Evolutionary conservation across 2,888 invertebrate genomes (phyloP), one percentile per base, ranked within the genome.

Genomic region (Campopleginae sp.): DNA sequence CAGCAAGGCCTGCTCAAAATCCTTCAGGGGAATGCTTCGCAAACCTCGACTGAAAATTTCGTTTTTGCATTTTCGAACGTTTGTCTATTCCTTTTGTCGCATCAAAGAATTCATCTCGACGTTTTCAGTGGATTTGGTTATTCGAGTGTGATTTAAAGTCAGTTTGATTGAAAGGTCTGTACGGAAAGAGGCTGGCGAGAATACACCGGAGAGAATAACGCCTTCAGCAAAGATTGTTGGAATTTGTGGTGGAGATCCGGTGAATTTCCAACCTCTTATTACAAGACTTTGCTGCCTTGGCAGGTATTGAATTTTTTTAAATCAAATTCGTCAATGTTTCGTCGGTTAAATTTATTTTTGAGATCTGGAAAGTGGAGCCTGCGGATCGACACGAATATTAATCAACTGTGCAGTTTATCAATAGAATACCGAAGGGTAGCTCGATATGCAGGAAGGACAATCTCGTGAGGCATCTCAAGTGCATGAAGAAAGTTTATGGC

Each of bases 391-490:
- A 38, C 17, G 38, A 38, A 19, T 82, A 33, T 66, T 51, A 51
- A 79, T 94, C 95, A 82, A 70, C 66, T 80, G 7, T 27, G 23
- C 94, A 97, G 96, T 97, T 96, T 89, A 96, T 97, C 92, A 98
- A 98, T 92, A 97, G 97, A 93, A 97, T 97, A 91, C 97, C 97
- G 12, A 97, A 97, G 93, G 97, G 97, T 2, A 96, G 96, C 44
- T 96, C 96, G n/a, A 97, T 98, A 91, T 98, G 97, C 90, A 95
- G 97, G 70, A 98, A 98, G 92, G 98, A 98, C 92, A 96, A 96
- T 90, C 94, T 98, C 72, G 97, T 97, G 0, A 94, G 98, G 84
- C 96, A 97, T 88, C 94, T 98, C 75, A 95, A 96, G 84, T 97
- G 97, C 89, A 97, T 98, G 97, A 96, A 95, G 91, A 96, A 96